Evolutionary conservation across 2,888 invertebrate genomes (phyloP), one percentile per base, ranked within the genome.

Genomic region (Drosophila eohydei): DNA sequence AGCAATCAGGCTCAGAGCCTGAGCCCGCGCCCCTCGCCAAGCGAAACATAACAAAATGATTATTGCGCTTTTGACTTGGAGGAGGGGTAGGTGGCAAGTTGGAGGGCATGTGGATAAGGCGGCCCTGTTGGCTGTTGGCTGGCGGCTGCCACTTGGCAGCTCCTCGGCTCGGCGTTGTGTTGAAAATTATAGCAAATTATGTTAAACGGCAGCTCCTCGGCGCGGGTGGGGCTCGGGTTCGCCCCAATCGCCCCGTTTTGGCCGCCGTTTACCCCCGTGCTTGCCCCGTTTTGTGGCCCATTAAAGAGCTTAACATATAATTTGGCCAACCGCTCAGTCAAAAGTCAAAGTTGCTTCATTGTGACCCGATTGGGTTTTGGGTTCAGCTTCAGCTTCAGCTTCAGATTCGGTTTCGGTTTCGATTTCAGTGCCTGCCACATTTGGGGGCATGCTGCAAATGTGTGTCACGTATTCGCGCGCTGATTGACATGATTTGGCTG

Each of bases 151-250:
- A 80, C 83, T 80, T 80, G 80, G 76, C 76, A 79, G 75, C 71
- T 79, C 68, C 55, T 63, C 66, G 66, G 63, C 64, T 65, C 51
- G 75, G 80, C 85, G 74, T 85, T 90, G 81, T 83, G 86, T 86
- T 86, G 86, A 83, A 92, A 92, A 92, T 92, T 92, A 92, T 89
- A 87, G 87, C 88, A 91, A 92, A 92, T 92, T 92, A 92, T 89
- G 85, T 90, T 92, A 92, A 92, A 92, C 91, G 92, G 91, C 88
- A 91, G 89, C 89, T 71, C 70, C 76, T 60, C 64, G 81, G 69
- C 87, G 72, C 69, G 69, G 83, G 80, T 72, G 80, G 72, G 64
- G 73, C 48, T 58, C 55, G 55, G 79, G 32, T 67, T 72, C 74
- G 74, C 68, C 88, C 85, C 68, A 78, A 74, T 80, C 55, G 41